These are phyloP conservation scores for Meloidogyne hapla DNA, from an alignment of 1,140 invertebrate genomes.

Conservation along the genomic window DNA sequence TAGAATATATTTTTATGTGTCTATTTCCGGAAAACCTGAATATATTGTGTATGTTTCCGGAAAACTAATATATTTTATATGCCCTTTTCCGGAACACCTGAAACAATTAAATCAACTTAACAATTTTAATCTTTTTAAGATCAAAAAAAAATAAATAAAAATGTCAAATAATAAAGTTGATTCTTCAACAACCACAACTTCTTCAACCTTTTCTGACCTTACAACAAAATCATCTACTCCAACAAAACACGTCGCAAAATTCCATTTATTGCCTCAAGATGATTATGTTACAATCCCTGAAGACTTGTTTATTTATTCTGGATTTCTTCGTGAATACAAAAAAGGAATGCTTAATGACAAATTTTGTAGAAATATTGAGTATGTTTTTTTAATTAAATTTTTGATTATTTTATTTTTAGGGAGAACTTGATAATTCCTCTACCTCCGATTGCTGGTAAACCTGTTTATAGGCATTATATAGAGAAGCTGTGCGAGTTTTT, in stretches of 20 bases:
- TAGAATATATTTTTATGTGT: neutral
- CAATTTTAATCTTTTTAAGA: too few relatives aligned
- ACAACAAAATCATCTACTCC: neutral
- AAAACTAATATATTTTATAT: neutral
- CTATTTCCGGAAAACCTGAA: too few relatives aligned
- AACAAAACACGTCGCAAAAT: neutral
- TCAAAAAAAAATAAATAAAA: neutral
- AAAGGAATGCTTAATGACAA: constrained; percentile 15
- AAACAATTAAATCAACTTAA: too few relatives aligned
- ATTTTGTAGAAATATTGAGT: neutral
- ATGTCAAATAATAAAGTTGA: neutral
- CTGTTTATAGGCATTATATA: neutral
- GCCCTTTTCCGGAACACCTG: too few relatives aligned
- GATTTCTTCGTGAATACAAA: constrained; percentile 14
- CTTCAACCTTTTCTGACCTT: neutral
- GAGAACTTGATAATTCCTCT: constrained; percentile 17
- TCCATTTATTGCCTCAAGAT: neutral
- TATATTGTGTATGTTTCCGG: too few relatives aligned
- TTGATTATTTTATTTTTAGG: neutral
- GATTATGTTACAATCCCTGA: constrained; percentile 8
- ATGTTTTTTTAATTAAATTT: neutral
- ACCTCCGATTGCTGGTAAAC: neutral
- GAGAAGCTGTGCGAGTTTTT: neutral
- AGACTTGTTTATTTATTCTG: constrained; percentile 8
- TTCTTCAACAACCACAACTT: neutral